These are phyloP conservation scores for Oscheius sp. DNA, from an alignment of 2,888 invertebrate species.

Conservation along the genomic window DNA sequence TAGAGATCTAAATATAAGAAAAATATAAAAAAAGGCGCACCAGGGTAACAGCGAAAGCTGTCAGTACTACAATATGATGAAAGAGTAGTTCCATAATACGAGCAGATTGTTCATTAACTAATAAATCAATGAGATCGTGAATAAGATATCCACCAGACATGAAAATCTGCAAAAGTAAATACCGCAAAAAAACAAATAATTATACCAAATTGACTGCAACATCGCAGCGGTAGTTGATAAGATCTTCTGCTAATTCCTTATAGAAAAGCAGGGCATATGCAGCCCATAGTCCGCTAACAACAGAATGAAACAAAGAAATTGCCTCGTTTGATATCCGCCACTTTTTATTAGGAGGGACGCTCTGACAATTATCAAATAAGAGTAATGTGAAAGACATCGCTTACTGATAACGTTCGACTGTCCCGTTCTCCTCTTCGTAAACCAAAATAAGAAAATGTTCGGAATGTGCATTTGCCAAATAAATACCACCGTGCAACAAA, in stretches of 20 bases:
- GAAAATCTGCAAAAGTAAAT: constrained; percentile 53
- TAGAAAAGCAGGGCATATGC: constrained; percentile 54
- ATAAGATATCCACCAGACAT: constrained; percentile 70
- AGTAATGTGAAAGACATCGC: constrained; percentile 7
- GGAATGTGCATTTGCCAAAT: constrained; percentile 67
- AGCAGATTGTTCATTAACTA: constrained; percentile 71
- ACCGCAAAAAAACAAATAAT: background rate
- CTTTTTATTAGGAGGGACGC: constrained; percentile 71
- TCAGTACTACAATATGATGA: constrained; percentile 70
- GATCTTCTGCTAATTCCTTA: constrained; percentile 55
- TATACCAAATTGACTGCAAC: constrained; percentile 50
- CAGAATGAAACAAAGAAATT: constrained; percentile 70
- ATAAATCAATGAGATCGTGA: constrained; percentile 70
- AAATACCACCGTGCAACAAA: constrained; percentile 69
- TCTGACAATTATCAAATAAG: constrained; percentile 21
- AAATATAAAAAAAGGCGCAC: constrained; percentile 9
- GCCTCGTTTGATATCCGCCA: constrained; percentile 72
- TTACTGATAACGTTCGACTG: constrained; percentile 53
- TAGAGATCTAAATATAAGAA: constrained; percentile 44
- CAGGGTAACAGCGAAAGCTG: constrained; percentile 64
- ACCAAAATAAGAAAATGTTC: constrained; percentile 69
- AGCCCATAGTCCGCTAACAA: constrained; percentile 62
- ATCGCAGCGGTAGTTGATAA: constrained; percentile 54
- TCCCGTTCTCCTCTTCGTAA: constrained; percentile 47
- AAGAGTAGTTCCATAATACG: constrained; percentile 72